Conservation (phyloP, 1,140 invertebrate genomes). For the Trachymyrmex septentrionalis region DNA sequence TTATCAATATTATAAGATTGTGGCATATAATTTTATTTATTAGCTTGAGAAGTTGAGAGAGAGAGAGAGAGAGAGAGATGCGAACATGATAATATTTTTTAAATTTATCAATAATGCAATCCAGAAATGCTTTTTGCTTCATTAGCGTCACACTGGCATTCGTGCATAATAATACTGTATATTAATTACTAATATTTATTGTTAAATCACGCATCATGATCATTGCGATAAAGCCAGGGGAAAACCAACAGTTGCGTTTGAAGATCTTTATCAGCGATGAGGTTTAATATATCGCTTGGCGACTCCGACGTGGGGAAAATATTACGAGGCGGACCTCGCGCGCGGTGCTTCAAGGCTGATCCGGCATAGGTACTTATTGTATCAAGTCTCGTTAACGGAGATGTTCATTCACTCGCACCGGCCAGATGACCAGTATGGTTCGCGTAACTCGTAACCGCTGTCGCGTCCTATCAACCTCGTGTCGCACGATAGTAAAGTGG, state of each 20-base stretch:
- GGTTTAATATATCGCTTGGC: conserved; percentile 49
- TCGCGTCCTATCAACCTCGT: conserved; percentile 66
- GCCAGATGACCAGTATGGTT: conserved; percentile 72
- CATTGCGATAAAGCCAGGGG: background rate
- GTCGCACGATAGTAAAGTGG: background rate
- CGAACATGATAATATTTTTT: background rate
- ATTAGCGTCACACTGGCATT: too few relatives aligned
- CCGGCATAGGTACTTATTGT: conserved; percentile 85
- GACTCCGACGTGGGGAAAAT: conserved; percentile 48
- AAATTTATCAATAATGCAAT: background rate
- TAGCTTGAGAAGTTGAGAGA: background rate
- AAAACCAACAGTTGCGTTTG: background rate
- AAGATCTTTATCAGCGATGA: conserved; percentile 27
- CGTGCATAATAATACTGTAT: background rate
- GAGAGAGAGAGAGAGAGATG: background rate
- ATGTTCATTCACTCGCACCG: conserved; percentile 84
- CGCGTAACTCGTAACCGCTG: conserved; percentile 70
- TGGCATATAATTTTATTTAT: conserved; percentile 3
- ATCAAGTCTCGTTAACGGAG: conserved; percentile 86
- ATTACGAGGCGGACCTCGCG: conserved; percentile 57
- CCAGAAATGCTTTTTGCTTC: background rate
- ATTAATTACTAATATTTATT: conserved; percentile 24
- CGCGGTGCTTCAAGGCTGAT: conserved; percentile 83
- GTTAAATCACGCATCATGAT: background rate
- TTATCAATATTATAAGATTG: background rate